These are phyloP conservation scores for Patiria miniata DNA, from an alignment of 35 echinoderm and acorn worm genomes.

Conservation along the genomic window DNA sequence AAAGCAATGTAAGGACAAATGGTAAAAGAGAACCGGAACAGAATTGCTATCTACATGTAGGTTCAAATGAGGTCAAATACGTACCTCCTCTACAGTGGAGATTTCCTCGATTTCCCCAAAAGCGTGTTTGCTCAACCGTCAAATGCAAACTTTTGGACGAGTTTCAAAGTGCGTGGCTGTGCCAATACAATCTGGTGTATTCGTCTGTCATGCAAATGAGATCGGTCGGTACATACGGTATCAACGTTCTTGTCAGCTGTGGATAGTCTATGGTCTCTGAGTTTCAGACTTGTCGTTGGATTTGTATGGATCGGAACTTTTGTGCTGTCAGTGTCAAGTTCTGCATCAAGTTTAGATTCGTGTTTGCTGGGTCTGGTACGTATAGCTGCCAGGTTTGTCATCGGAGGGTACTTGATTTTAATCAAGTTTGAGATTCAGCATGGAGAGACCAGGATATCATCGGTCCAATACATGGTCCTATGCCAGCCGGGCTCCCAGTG, in stretches of 20 bases:
- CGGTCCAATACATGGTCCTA: constrained; percentile 9
- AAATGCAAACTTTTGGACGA: neutral
- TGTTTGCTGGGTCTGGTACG: no score
- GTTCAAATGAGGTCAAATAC: constrained; percentile 5
- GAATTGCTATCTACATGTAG: neutral
- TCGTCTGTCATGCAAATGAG: constrained; percentile 17
- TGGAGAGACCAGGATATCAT: neutral
- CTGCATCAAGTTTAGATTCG: no score
- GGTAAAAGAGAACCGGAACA: neutral
- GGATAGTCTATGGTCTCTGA: neutral
- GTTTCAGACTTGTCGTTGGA: no score
- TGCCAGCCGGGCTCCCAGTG: neutral
- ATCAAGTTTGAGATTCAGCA: neutral
- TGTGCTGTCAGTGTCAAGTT: no score
- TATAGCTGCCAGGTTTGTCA: no score
- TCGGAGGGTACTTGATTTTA: no score
- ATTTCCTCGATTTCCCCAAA: no score
- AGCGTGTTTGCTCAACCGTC: neutral
- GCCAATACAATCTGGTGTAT: neutral
- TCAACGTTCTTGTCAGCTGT: neutral
- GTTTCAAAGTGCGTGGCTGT: neutral
- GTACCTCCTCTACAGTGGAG: neutral
- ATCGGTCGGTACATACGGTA: neutral
- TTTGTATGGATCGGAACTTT: no score
- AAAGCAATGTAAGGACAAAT: neutral